Conservation (phyloP, 2,888 invertebrate genomes). For the Mimumesa dahlbomi region DNA sequence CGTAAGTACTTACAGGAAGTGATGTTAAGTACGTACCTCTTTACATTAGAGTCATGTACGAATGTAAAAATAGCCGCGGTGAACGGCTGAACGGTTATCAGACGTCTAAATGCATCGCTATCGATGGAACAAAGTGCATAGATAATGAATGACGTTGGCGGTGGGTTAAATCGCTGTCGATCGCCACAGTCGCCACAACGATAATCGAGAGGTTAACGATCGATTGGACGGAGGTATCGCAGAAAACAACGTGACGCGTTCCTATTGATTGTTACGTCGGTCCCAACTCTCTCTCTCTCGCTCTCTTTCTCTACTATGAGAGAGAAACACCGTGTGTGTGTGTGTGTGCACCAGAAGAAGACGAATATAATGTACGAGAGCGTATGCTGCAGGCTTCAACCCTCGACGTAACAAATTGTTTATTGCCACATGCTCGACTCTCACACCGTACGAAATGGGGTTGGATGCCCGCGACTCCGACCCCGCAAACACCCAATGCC, state of each 20-base stretch:
- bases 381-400: constrained; percentile 52
- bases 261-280: constrained; percentile 61
- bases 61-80: background rate
- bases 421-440: constrained; percentile 73
- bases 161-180: constrained; percentile 32
- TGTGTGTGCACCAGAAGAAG: constrained; percentile 31
- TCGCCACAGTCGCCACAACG: constrained; percentile 40
- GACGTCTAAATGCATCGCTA: background rate
- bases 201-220: constrained; percentile 64
- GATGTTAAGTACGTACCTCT: too few species aligned
- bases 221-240: constrained; percentile 45
- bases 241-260: constrained; percentile 58
- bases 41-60: too few species aligned
- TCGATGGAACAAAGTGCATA: constrained; percentile 17
- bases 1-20: too few species aligned
- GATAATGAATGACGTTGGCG: constrained; percentile 28
- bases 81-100: background rate
- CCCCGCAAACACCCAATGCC: constrained; percentile 53
- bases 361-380: constrained; percentile 48
- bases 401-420: constrained; percentile 73
- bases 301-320: too few species aligned
- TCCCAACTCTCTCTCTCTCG: too few species aligned
- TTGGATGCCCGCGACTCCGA: constrained; percentile 48
- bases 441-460: constrained; percentile 63
- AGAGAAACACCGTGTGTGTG: constrained; percentile 22